These are phyloP conservation scores for Mesoclemmys tuberculata DNA, from an alignment of 2,113 vertebrate genomes.

Conservation along the genomic window DNA sequence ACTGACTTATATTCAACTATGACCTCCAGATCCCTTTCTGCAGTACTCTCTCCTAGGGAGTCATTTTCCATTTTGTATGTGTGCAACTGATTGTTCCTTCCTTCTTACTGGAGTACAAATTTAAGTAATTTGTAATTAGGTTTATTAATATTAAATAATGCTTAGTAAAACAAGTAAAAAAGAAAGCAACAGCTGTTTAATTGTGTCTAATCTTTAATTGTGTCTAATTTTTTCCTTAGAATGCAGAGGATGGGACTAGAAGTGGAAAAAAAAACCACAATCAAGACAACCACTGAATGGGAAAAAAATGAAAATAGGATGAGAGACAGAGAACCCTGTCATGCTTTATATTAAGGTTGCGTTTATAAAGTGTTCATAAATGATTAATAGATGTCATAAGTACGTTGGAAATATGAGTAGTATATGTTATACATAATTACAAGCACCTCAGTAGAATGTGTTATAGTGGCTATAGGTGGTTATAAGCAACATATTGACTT, in stretches of 20 bases:
- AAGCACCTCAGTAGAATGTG: background rate
- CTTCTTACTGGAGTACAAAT: background rate
- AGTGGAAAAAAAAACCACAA: background rate
- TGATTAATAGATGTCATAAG: background rate
- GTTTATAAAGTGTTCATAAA: background rate
- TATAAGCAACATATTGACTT: background rate
- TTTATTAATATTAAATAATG: background rate
- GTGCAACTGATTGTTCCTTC: no score
- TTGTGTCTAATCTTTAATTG: background rate
- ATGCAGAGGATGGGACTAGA: background rate
- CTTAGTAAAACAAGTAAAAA: background rate
- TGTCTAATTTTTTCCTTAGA: background rate
- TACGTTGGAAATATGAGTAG: background rate
- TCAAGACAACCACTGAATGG: background rate
- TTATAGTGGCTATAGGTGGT: background rate
- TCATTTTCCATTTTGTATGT: no score
- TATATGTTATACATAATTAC: fast-evolving
- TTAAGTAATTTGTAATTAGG: background rate
- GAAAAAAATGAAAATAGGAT: background rate
- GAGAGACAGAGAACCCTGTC: background rate
- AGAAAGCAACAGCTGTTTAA: background rate
- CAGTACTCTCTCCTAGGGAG: no score
- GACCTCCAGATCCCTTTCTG: no score
- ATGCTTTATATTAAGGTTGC: background rate
- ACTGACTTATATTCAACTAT: no score